Evolutionary conservation across 2,888 invertebrate genomes (phyloP).

Genomic region (Listrodromus nycthemerus): DNA sequence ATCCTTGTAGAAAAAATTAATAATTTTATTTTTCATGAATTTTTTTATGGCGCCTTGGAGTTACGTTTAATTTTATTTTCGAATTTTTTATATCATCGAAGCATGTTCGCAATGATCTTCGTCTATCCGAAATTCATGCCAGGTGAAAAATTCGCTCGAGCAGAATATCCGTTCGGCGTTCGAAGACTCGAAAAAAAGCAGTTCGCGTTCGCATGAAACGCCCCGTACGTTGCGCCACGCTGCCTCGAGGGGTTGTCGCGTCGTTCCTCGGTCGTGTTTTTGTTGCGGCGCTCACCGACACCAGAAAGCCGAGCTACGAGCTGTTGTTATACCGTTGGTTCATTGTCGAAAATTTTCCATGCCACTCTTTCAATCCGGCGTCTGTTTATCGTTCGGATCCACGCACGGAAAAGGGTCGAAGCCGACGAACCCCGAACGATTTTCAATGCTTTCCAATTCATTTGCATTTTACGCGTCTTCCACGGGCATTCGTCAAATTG

Average conservation of each 20-base stretch:
- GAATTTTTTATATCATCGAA: no score
- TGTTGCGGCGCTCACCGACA: slow-evolving; percentile 31
- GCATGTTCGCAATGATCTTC: no score
- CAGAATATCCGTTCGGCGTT: background rate
- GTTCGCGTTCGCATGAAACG: background rate
- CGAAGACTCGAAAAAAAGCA: background rate
- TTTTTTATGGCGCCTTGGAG: no score
- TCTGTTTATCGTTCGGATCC: slow-evolving; percentile 57
- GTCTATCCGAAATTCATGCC: background rate
- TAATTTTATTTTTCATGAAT: no score
- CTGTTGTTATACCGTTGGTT: slow-evolving; percentile 3
- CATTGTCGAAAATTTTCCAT: slow-evolving; percentile 48
- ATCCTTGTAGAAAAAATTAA: no score
- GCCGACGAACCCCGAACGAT: background rate
- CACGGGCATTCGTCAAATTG: slow-evolving; percentile 59
- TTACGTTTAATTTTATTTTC: no score
- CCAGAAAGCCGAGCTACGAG: slow-evolving; percentile 12
- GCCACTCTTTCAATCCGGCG: slow-evolving; percentile 23
- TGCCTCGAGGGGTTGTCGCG: slow-evolving; percentile 44
- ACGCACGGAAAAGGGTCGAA: background rate
- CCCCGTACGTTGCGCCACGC: background rate
- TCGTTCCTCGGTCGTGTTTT: slow-evolving; percentile 36
- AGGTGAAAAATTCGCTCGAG: background rate
- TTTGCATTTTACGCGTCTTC: slow-evolving; percentile 63
- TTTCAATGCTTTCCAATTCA: slow-evolving; percentile 55